phyloP scores from a whole-genome alignment of 2,797 vertebrate genomes.

The Tachyglossus aculeatus region DNA sequence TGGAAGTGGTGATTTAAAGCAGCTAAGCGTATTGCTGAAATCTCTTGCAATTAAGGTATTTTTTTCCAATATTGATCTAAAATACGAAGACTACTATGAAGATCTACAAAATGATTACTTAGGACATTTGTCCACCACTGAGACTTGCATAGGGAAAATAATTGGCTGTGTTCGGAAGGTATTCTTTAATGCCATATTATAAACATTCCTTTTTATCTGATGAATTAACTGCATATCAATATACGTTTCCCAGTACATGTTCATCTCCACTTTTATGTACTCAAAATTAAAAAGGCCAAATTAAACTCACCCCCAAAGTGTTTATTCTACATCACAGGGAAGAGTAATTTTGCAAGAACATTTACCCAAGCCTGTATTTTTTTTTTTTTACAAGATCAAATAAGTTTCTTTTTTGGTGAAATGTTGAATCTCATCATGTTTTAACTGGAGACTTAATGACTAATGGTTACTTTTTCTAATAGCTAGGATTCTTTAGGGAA shows the following conservation, averaged over 20 bases:
- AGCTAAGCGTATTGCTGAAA: conserved; percentile 43
- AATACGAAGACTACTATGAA: conserved; percentile 40
- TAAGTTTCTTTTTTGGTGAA: neutral
- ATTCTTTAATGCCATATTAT: conserved; percentile 15
- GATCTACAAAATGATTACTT: conserved; percentile 40
- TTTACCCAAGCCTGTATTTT: neutral
- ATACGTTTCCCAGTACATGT: conserved; percentile 11
- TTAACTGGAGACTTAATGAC: conserved; percentile 7
- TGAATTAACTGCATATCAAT: conserved; percentile 36
- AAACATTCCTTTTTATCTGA: conserved; percentile 22
- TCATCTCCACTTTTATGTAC: too few relatives aligned
- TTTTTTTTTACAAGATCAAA: too few relatives aligned
- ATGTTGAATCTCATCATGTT: too few relatives aligned
- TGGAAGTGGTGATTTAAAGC: conserved; percentile 46
- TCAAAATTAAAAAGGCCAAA: neutral
- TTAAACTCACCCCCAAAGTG: neutral
- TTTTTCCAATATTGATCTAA: conserved; percentile 23
- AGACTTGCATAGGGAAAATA: conserved; percentile 1
- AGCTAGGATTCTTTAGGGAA: conserved; percentile 8
- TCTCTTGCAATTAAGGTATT: conserved; percentile 32
- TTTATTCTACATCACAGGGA: neutral
- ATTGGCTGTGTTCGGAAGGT: neutral
- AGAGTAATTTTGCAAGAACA: neutral
- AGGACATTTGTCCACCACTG: neutral
- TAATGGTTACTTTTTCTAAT: conserved; percentile 10